phyloP scores from a whole-genome alignment of 2,113 vertebrate species.

The Scartelaos histophorus region DNA sequence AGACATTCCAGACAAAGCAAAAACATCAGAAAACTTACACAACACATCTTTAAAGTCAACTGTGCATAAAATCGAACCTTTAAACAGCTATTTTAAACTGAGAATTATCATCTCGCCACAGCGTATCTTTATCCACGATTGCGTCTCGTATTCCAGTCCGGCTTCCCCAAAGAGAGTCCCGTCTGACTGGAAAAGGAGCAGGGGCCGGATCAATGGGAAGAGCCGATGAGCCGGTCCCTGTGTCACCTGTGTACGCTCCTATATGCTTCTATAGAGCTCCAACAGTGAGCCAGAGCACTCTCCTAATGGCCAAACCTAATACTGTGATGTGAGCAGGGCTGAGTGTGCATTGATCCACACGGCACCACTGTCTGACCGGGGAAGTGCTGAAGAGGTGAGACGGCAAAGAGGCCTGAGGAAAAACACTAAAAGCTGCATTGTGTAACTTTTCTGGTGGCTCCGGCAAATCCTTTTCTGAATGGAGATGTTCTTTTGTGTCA shows the following conservation, averaged over 20 bases:
- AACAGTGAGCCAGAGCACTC: constrained; percentile 22
- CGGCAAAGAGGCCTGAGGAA: not conserved
- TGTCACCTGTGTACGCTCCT: constrained; percentile 31
- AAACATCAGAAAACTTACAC: too few relatives aligned
- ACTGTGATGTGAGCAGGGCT: constrained; percentile 32
- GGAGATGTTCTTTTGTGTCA: too few relatives aligned
- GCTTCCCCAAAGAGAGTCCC: constrained; percentile 24
- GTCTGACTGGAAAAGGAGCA: constrained; percentile 39
- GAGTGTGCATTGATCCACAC: constrained; percentile 33
- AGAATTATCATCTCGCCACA: not conserved
- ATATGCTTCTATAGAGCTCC: constrained; percentile 11
- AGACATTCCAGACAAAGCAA: too few relatives aligned
- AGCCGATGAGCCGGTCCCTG: constrained; percentile 26
- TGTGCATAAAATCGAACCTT: too few relatives aligned
- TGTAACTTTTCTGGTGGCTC: too few relatives aligned
- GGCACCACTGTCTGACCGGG: constrained; percentile 16
- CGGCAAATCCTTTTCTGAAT: too few relatives aligned
- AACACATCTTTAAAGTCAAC: too few relatives aligned
- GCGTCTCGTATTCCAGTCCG: constrained; percentile 29
- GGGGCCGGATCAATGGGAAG: constrained; percentile 46
- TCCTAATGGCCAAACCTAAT: constrained; percentile 46
- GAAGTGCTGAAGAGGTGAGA: constrained; percentile 18
- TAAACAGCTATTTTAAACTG: too few relatives aligned
- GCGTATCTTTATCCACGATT: constrained; percentile 22
- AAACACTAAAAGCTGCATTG: not conserved